These are phyloP conservation scores for Notoglanidium macrostoma DNA, from an alignment of 2,797 vertebrate genomes.

Conservation along the genomic window DNA sequence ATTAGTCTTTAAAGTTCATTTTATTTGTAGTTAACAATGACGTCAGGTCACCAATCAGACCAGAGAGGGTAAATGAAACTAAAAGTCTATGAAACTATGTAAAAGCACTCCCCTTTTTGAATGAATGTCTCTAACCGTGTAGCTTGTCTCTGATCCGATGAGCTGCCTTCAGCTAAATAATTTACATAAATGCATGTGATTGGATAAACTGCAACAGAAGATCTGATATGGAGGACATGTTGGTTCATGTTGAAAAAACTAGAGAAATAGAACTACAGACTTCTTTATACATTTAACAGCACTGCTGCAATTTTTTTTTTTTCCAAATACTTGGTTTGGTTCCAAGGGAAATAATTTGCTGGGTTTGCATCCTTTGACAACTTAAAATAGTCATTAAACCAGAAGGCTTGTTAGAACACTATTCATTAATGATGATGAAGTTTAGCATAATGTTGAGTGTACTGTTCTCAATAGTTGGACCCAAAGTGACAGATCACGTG, in stretches of 20 bases:
- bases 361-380: neutral
- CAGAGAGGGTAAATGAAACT: neutral
- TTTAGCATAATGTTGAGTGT: slow-evolving; percentile 9
- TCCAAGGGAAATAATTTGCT: neutral
- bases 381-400: neutral
- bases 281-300: neutral
- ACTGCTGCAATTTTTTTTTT: neutral
- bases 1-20: neutral
- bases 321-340: neutral
- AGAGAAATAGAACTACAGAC: neutral
- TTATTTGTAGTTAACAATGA: neutral
- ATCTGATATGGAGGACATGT: neutral
- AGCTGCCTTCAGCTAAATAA: neutral
- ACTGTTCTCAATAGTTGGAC: slow-evolving; percentile 43
- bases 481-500: slow-evolving; percentile 55
- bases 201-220: neutral
- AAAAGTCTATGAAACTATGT: neutral
- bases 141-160: too few species aligned
- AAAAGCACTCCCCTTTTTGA: neutral
- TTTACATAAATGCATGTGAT: neutral
- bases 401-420: neutral
- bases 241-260: neutral
- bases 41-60: neutral
- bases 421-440: slow-evolving; percentile 10
- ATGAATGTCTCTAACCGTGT: neutral